phyloP scores from a whole-genome alignment of 2,113 vertebrate species.

The Micronycteris hirsuta region DNA sequence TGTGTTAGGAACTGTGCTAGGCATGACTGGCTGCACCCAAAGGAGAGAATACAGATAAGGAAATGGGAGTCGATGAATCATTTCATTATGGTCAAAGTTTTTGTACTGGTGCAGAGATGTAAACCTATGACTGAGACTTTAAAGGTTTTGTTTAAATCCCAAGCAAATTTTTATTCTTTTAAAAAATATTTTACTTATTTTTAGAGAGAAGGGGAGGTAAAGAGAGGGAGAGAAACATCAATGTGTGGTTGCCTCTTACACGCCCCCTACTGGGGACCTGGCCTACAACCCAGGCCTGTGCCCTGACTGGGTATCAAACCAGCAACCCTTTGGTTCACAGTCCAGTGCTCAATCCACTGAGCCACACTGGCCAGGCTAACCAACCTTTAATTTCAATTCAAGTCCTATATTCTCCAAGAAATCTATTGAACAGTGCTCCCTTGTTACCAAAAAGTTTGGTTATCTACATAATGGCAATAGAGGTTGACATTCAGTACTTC shows the following conservation, averaged over 20 bases:
- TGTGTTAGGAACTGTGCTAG: neutral
- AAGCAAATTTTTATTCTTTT: neutral
- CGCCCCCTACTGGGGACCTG: too few relatives aligned
- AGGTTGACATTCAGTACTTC: neutral
- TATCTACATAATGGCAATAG: neutral
- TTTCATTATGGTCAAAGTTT: neutral
- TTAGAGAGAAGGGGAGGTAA: too few relatives aligned
- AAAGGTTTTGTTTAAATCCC: neutral
- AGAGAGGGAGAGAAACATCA: too few relatives aligned
- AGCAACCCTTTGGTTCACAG: too few relatives aligned
- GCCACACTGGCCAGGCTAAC: neutral
- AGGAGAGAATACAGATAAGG: neutral
- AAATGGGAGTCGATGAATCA: neutral
- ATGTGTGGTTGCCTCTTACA: too few relatives aligned
- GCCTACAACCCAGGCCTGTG: too few relatives aligned
- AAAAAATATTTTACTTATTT: too few relatives aligned
- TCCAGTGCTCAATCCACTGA: too few relatives aligned
- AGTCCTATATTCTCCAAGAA: neutral
- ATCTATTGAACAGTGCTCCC: neutral
- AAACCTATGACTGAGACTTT: neutral
- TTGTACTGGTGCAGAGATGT: neutral
- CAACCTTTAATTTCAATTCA: neutral
- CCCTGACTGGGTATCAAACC: too few relatives aligned
- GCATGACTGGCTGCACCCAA: neutral
- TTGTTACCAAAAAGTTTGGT: neutral